Percentiles rank a stretch among this genome's conserved stretches.
Evolutionary conservation across 2,113 vertebrate species (phyloP).

Genomic region (Ranitomeya variabilis): DNA sequence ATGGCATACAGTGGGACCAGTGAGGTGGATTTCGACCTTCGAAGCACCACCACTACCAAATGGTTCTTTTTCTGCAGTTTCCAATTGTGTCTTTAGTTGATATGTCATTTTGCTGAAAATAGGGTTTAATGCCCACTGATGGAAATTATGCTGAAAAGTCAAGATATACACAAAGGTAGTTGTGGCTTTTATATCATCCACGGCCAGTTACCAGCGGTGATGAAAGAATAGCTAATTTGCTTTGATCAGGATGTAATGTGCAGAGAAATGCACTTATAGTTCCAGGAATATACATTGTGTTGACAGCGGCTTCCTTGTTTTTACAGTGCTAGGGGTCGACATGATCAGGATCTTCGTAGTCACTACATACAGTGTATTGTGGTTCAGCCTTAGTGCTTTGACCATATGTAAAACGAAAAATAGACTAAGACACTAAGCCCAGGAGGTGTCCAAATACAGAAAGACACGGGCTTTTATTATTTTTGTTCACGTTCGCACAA

Average conservation of each 20-base stretch:
- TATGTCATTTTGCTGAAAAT: too few relatives aligned
- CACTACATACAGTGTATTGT: background rate
- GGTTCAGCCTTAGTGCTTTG: background rate
- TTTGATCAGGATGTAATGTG: conserved; percentile 7
- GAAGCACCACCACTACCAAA: too few relatives aligned
- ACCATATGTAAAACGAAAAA: background rate
- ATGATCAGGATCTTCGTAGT: background rate
- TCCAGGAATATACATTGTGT: background rate
- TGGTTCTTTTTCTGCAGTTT: too few relatives aligned
- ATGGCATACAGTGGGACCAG: too few relatives aligned
- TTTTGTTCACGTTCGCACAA: background rate
- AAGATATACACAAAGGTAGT: background rate
- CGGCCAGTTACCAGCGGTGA: background rate
- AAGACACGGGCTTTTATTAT: background rate
- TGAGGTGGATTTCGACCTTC: too few relatives aligned
- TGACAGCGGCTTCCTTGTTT: conserved; percentile 20
- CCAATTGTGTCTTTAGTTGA: too few relatives aligned
- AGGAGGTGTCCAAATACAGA: background rate
- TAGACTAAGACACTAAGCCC: background rate
- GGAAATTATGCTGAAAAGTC: too few relatives aligned
- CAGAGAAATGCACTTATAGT: background rate
- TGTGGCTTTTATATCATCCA: background rate
- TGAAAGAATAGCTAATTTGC: background rate
- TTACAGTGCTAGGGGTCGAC: background rate
- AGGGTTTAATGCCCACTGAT: too few relatives aligned